phyloP scores from a whole-genome alignment of 2,888 invertebrate genomes.

The Cephus spinipes region DNA sequence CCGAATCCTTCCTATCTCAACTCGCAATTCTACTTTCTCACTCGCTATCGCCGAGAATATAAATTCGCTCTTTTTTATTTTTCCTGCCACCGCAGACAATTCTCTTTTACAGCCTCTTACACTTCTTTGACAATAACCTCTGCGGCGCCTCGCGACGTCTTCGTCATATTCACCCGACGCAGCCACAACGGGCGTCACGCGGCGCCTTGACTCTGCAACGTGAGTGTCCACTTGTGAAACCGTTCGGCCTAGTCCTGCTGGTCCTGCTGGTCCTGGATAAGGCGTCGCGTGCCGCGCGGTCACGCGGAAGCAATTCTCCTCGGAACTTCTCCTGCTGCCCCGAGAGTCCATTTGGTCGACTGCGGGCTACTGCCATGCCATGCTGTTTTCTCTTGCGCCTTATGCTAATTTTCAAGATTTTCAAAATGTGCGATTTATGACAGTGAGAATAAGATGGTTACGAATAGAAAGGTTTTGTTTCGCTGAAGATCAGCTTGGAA shows the following conservation, averaged over 20 bases:
- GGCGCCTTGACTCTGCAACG: neutral
- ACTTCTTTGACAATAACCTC: neutral
- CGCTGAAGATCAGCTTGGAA: neutral
- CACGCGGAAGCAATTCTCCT: neutral
- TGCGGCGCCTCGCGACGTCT: conserved; percentile 1
- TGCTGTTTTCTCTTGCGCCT: conserved; percentile 17
- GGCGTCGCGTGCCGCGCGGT: neutral
- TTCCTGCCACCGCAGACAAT: conserved; percentile 33
- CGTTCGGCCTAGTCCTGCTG: neutral
- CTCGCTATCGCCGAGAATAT: conserved; percentile 61
- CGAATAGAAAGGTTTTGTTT: no score
- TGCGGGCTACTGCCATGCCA: conserved; percentile 1
- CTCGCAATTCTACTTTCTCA: conserved; percentile 58
- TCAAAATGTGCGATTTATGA: no score
- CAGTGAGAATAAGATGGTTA: no score
- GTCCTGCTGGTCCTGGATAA: neutral
- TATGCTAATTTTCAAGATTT: neutral
- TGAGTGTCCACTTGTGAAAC: neutral
- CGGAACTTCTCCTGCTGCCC: neutral
- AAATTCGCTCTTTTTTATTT: conserved; percentile 58
- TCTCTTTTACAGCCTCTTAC: conserved; percentile 18
- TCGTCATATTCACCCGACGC: neutral
- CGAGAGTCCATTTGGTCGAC: neutral
- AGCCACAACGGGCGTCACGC: neutral
- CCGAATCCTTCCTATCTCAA: conserved; percentile 58